phyloP scores from a whole-genome alignment of 2,113 vertebrate species.

The Pungitius pungitius region DNA sequence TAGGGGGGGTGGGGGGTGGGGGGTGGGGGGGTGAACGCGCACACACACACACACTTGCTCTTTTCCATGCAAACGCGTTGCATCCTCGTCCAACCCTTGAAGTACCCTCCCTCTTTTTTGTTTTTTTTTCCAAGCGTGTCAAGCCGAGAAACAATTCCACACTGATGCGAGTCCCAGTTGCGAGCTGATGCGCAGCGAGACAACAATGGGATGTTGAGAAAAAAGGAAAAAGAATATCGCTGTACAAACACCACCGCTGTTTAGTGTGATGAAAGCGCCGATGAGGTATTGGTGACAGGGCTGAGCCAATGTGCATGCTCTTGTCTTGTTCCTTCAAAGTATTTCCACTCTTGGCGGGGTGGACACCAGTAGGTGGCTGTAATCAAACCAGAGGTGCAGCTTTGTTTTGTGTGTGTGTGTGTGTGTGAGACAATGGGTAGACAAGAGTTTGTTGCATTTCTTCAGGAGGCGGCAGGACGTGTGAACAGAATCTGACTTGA shows the following conservation, averaged over 20 bases:
- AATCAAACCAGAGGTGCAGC: slow-evolving; percentile 36
- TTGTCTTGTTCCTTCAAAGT: slow-evolving; percentile 50
- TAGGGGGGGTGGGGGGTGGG: slow-evolving; percentile 9
- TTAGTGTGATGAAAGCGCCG: slow-evolving; percentile 54
- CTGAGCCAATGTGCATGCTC: slow-evolving; percentile 25
- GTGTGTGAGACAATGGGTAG: background rate
- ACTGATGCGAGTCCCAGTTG: slow-evolving; percentile 53
- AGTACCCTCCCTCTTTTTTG: slow-evolving; percentile 34
- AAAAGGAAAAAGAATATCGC: slow-evolving; percentile 25
- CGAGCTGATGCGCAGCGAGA: slow-evolving; percentile 47
- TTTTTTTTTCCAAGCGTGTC: slow-evolving; percentile 14
- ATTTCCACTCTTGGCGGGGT: slow-evolving; percentile 30
- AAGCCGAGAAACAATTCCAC: slow-evolving; percentile 64
- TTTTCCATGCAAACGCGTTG: slow-evolving; percentile 31
- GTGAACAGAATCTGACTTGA: slow-evolving; percentile 22
- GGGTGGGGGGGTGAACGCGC: too few species aligned
- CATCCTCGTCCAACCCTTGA: slow-evolving; percentile 42
- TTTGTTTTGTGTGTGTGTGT: background rate
- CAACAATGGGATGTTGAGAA: slow-evolving; percentile 19
- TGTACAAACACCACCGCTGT: slow-evolving; percentile 48
- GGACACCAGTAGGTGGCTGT: slow-evolving; percentile 23
- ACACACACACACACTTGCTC: slow-evolving; percentile 29
- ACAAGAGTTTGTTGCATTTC: background rate
- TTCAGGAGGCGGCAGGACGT: background rate
- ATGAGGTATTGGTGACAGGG: slow-evolving; percentile 35